Evolutionary conservation across 2,797 vertebrate genomes (phyloP).

Genomic region (Sorex maritimensis): DNA sequence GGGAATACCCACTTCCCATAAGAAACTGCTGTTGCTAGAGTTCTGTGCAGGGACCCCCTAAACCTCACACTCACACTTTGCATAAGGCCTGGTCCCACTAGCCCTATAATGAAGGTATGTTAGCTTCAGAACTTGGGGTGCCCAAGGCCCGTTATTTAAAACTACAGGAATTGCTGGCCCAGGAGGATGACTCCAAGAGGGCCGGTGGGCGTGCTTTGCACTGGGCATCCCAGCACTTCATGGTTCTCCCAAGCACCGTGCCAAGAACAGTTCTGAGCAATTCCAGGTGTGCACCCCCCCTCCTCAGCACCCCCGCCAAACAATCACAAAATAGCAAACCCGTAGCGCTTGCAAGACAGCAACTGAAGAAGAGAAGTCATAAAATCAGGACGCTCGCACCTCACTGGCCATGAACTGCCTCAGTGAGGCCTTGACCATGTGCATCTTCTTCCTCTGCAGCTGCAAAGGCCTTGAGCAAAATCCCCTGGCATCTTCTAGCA

Average conservation of each 20-base stretch:
- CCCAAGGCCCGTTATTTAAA: slow-evolving; percentile 23
- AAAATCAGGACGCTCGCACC: background rate
- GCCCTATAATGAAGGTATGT: background rate
- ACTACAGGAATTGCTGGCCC: background rate
- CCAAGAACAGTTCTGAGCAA: too few species aligned
- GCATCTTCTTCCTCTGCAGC: background rate
- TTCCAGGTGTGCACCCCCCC: too few species aligned
- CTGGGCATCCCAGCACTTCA: too few species aligned
- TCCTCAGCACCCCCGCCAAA: too few species aligned
- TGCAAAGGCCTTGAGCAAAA: slow-evolving; percentile 10
- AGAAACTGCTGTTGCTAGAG: background rate
- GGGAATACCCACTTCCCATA: background rate
- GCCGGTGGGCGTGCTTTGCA: too few species aligned
- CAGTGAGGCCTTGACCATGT: too few species aligned
- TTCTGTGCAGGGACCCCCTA: background rate
- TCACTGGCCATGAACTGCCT: background rate
- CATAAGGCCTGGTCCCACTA: background rate
- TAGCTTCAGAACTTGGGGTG: background rate
- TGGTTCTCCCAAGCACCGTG: too few species aligned
- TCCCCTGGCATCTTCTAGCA: slow-evolving; percentile 30
- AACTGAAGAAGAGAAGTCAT: background rate
- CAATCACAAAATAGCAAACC: too few species aligned
- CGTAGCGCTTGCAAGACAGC: background rate
- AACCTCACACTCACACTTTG: background rate
- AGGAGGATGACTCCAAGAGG: too few species aligned